Base-by-base conservation (phyloP, 2,888 invertebrate species). In the Bimastos eiseni region DNA sequence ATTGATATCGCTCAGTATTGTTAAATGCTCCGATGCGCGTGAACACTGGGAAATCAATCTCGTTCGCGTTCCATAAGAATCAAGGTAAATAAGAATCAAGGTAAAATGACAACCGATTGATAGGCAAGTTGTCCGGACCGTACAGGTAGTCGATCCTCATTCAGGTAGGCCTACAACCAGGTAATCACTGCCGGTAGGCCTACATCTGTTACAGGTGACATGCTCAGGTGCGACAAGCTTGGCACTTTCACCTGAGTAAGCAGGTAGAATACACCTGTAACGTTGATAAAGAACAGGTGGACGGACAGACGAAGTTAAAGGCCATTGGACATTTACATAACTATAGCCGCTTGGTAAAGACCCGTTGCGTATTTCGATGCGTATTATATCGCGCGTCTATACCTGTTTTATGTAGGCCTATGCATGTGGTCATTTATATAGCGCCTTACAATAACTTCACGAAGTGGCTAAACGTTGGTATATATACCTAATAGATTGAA, bases 171-270 rank as follows among this genome's bases (percentile, higher is more conserved):
- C 86, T 86, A 86, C 86, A 24, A 86, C 37, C 86, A 86, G 86
- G 86, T 34, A 86, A 86, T 86, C 86, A 86, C 86, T 34, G 36
- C 86, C 34, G 86, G 86, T 86, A 86, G 86, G 86, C 86, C 86
- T 86, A 36, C 86, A 37, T 15, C 36, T 86, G 36, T 70, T 86
- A 86, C 86, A 86, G 86, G 86, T 86, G 86, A 36, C 86, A 37
- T 33, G 86, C 86, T 86, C 86, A 86, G 86, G 86, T 86, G 86
- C 34, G 36, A 86, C 34, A n/a, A 86, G 86, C 17, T 37, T 37
- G 86, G 34, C 86, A 86, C 86, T 36, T 86, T 86, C 24, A 86
- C 86, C 86, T 86, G 86, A 86, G 86, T 86, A 36, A 37, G 86
- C 86, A 34, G 86, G 86, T 34, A 34, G 86, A 86, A 86, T 36